phyloP scores from a whole-genome alignment of 2,797 vertebrate species.

The Peromyscus nudipes region DNA sequence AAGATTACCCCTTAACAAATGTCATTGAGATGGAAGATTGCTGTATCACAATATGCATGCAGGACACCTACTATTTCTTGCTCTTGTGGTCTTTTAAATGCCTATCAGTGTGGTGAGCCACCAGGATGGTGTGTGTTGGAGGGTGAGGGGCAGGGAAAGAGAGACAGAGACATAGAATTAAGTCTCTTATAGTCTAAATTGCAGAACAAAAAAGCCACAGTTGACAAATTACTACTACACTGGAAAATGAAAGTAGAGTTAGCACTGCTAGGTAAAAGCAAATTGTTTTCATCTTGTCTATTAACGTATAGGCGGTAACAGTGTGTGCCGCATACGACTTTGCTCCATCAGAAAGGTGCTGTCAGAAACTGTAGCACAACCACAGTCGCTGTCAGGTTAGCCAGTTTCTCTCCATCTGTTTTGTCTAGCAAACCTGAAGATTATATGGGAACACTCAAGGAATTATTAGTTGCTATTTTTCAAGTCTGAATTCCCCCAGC shows the following conservation, averaged over 20 bases:
- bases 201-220: not conserved
- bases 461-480: not conserved
- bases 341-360: not conserved
- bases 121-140: not conserved
- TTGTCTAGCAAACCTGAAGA: not conserved
- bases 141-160: not conserved
- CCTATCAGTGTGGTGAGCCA: not conserved
- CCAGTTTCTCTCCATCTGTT: not conserved
- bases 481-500: not conserved
- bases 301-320: not conserved
- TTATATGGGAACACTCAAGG: not conserved
- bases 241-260: slow-evolving; percentile 22
- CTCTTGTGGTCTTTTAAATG: not conserved
- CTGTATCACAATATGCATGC: not conserved
- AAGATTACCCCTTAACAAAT: not conserved
- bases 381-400: not conserved
- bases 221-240: not conserved
- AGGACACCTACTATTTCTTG: not conserved
- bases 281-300: not conserved
- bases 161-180: not conserved
- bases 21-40: not conserved
- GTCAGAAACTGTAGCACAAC: not conserved
- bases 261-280: not conserved
- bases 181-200: not conserved
- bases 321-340: not conserved